Base-by-base conservation (phyloP, 1,140 invertebrate genomes). In the Panagrolaimus sp. region DNA sequence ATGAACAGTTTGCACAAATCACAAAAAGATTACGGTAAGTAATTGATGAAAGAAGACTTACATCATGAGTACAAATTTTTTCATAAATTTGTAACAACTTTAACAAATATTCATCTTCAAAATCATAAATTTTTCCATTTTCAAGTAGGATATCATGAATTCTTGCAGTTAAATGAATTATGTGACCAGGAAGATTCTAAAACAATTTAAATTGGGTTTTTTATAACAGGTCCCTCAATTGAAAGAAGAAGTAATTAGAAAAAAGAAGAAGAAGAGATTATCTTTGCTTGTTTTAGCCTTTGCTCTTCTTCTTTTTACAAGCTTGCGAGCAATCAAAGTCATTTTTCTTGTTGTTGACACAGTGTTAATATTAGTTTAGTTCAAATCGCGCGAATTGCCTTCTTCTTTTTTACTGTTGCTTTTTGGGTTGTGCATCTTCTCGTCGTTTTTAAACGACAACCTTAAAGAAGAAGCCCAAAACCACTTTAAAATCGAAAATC, bases 71-170 rank as follows among this genome's bases (percentile, higher is more conserved):
- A 44, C 73, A 17, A 24, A 73, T 45, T 28, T 44, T 46, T 21
- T 73, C 72, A 52, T 70, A 73, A 21, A 68, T 47, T 63, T 73
- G 72, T 10, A 75, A 43, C 15, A 73, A 52, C 17, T 75, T 74
- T 10, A 65, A 24, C 14, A 73, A 26, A 44, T 63, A 73, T 46
- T 75, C 73, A 44, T 73, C 72, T 43, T 73, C 72, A 12, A 73
- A 38, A n/a, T 58, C 65, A n/a, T 48, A 26, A 28, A 58, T 26
- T n/a, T 28, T 38, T 45, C 68, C 43, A 66, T 69, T 38, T 8
- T 12, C 7, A 43, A 73, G 47, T 24, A 73, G 44, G 43, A 48
- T 44, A 24, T 73, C 63, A 48, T 72, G 71, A 9, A 73, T 45
- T 15, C 71, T 73, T 12, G 47, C 17, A 6, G 44, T 24, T 7